Percentiles rank a stretch among this genome's conserved stretches.
phyloP scores from a whole-genome alignment of 2,888 invertebrate genomes.

The Caenorhabditis afra region DNA sequence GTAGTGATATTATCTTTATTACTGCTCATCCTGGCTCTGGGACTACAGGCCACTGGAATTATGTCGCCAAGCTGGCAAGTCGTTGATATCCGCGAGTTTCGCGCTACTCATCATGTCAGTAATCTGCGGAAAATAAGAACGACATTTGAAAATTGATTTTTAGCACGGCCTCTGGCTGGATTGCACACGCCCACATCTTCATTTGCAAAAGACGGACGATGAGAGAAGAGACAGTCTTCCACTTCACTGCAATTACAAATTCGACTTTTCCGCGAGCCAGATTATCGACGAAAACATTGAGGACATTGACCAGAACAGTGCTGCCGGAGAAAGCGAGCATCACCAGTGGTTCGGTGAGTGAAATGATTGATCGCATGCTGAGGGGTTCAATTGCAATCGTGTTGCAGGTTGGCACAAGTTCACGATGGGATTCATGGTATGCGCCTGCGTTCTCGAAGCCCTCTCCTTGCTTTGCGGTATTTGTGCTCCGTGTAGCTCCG shows the following conservation, averaged over 20 bases:
- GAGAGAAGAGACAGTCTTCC: slow-evolving; percentile 70
- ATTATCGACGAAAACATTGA: slow-evolving; percentile 77
- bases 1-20: slow-evolving; percentile 65
- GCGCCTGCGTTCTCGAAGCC: slow-evolving; percentile 71
- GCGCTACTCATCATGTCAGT: slow-evolving; percentile 78
- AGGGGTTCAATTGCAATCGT: no score
- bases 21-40: slow-evolving; percentile 74
- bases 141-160: slow-evolving; percentile 57
- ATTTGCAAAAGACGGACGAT: slow-evolving; percentile 42
- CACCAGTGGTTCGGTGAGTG: slow-evolving; percentile 78
- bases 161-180: slow-evolving; percentile 80
- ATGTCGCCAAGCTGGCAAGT: slow-evolving; percentile 80
- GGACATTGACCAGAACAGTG: slow-evolving; percentile 77
- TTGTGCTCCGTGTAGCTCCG: slow-evolving; percentile 78
- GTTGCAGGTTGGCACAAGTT: slow-evolving; percentile 79
- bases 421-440: slow-evolving; percentile 74
- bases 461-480: slow-evolving; percentile 75
- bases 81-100: slow-evolving; percentile 78
- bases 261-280: slow-evolving; percentile 75
- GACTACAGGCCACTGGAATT: slow-evolving; percentile 75
- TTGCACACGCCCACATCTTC: slow-evolving; percentile 74
- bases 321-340: slow-evolving; percentile 79
- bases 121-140: background rate
- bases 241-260: slow-evolving; percentile 79
- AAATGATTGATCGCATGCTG: background rate